Conservation (phyloP, 2,888 invertebrate genomes). For the Meteorus colon region DNA sequence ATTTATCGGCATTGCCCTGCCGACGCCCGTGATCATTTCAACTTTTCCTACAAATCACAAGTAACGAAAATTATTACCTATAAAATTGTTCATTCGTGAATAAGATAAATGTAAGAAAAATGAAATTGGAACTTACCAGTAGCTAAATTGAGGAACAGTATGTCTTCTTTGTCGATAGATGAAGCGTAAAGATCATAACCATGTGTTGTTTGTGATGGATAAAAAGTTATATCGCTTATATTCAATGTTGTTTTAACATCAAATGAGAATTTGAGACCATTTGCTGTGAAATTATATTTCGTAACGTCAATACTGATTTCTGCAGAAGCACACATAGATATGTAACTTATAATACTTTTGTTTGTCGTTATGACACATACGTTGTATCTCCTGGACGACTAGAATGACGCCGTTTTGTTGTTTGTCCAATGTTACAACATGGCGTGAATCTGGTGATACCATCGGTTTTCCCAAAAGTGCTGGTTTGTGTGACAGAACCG, state of each 20-base stretch:
- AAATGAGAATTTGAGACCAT: conserved; percentile 81
- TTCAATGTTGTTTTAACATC: conserved; percentile 84
- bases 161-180: conserved; percentile 82
- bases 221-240: conserved; percentile 83
- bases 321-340: not conserved
- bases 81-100: not conserved
- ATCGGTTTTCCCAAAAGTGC: conserved; percentile 79
- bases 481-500: conserved; percentile 79
- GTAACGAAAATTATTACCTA: conserved; percentile 1
- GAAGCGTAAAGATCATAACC: conserved; percentile 85
- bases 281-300: conserved; percentile 71
- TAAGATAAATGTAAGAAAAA: not conserved
- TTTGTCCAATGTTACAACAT: conserved; percentile 80
- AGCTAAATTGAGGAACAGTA: conserved; percentile 81
- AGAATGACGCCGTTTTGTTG: conserved; percentile 76
- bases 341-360: not conserved
- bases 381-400: conserved; percentile 79
- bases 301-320: not conserved
- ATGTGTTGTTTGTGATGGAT: conserved; percentile 81
- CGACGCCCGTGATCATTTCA: conserved; percentile 84
- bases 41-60: conserved; percentile 77
- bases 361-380: conserved; percentile 69
- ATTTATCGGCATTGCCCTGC: conserved; percentile 76
- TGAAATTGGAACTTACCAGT: conserved; percentile 74
- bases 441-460: conserved; percentile 82